Percentiles rank a stretch among this genome's conserved stretches.
These are phyloP conservation scores for Polydesmus complanatus DNA, from an alignment of 2,888 invertebrate genomes.

Conservation along the genomic window DNA sequence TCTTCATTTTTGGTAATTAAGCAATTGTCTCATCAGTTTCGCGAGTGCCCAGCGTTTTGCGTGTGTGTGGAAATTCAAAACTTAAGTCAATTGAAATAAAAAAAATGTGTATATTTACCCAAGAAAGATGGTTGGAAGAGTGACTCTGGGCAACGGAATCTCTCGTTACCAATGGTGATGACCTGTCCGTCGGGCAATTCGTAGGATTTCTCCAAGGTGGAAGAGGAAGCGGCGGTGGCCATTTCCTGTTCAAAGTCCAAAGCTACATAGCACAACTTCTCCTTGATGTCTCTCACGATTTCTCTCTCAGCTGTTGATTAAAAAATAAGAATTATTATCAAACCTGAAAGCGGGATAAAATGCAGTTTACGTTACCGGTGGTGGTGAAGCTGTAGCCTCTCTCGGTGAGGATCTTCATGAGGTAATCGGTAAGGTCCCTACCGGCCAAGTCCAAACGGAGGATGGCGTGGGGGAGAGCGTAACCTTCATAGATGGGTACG, in stretches of 20 bases:
- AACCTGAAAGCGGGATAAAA: too few species aligned
- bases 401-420: conserved; percentile 43
- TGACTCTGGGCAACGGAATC: conserved; percentile 77
- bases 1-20: too few species aligned
- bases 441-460: conserved; percentile 40
- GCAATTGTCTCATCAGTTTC: too few species aligned
- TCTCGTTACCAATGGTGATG: conserved; percentile 74
- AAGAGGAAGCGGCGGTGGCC: conserved; percentile 81
- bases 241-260: conserved; percentile 91
- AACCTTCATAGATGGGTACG: too few species aligned
- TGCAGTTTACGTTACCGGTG: conserved; percentile 34
- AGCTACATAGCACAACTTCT: conserved; percentile 85
- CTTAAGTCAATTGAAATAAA: too few species aligned
- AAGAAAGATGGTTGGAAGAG: conserved; percentile 82
- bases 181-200: too few species aligned
- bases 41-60: too few species aligned
- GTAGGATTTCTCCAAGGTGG: conserved; percentile 84
- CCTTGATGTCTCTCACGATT: conserved; percentile 90
- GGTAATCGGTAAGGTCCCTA: conserved; percentile 41
- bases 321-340: too few species aligned
- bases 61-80: too few species aligned
- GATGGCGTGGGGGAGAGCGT: too few species aligned
- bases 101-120: conserved; percentile 37
- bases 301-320: conserved; percentile 49
- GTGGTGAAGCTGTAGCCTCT: conserved; percentile 40